phyloP scores from a whole-genome alignment of 2,113 vertebrate genomes.

The Azemiops feae region DNA sequence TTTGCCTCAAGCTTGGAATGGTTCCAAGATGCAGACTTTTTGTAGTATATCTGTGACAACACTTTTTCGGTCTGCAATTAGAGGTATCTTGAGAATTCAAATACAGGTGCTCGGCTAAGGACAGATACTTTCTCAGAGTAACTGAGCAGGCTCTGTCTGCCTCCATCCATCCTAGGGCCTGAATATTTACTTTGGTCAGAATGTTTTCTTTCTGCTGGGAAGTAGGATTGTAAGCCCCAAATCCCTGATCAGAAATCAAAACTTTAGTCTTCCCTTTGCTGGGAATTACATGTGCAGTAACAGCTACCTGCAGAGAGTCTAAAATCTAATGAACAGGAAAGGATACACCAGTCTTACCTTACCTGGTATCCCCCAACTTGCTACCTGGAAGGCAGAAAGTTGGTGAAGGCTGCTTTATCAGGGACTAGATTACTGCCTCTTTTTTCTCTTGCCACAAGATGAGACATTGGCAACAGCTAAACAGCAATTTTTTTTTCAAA shows the following conservation, averaged over 20 bases:
- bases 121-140: neutral
- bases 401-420: neutral
- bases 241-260: neutral
- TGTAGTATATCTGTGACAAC: neutral
- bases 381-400: neutral
- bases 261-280: neutral
- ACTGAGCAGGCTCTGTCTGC: neutral
- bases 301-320: neutral
- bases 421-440: neutral
- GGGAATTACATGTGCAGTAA: neutral
- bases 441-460: neutral
- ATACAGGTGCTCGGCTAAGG: neutral
- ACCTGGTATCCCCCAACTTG: neutral
- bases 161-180: neutral
- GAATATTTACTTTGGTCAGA: neutral
- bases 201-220: neutral
- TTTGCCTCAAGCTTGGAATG: neutral
- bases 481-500: neutral
- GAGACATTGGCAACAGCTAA: neutral
- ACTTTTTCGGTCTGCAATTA: neutral
- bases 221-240: neutral
- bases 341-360: neutral
- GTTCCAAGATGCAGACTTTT: neutral
- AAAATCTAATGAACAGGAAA: neutral
- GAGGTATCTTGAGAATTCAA: neutral